Percentiles rank a stretch among this genome's conserved stretches.
Conservation (phyloP, 2,113 vertebrate genomes). For the Leiothrix lutea region DNA sequence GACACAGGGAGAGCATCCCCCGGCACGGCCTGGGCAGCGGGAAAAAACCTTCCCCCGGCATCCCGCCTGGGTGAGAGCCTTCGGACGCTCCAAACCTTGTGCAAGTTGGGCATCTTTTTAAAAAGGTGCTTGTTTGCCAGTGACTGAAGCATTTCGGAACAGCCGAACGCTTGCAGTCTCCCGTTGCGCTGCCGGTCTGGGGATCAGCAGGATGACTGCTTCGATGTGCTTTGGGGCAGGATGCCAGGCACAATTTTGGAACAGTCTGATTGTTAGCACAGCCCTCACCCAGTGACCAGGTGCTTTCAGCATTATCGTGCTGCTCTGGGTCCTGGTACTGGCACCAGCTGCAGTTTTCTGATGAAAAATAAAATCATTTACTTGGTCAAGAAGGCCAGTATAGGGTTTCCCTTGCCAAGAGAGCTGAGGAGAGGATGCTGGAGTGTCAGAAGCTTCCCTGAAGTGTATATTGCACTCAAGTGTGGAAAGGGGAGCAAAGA, state of each 20-base stretch:
- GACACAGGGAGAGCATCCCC: fast-evolving
- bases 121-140: neutral
- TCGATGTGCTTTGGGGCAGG: neutral
- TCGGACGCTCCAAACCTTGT: fast-evolving
- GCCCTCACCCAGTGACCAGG: neutral
- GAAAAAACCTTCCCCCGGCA: neutral
- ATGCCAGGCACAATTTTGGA: neutral
- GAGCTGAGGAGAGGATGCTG: neutral
- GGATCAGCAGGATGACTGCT: neutral
- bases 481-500: fast-evolving
- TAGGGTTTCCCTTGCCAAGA: neutral
- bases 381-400: neutral
- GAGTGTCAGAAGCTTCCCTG: neutral
- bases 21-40: too few relatives aligned
- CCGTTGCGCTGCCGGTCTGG: fast-evolving
- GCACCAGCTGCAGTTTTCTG: neutral
- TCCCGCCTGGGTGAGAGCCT: neutral
- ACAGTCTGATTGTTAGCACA: neutral
- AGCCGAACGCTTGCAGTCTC: neutral
- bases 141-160: fast-evolving
- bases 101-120: neutral
- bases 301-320: neutral
- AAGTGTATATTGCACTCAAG: fast-evolving
- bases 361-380: neutral
- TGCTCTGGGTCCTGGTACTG: neutral